These are phyloP conservation scores for Holothuria scabra DNA, from an alignment of 53 echinoderm and acorn worm genomes.

Conservation along the genomic window DNA sequence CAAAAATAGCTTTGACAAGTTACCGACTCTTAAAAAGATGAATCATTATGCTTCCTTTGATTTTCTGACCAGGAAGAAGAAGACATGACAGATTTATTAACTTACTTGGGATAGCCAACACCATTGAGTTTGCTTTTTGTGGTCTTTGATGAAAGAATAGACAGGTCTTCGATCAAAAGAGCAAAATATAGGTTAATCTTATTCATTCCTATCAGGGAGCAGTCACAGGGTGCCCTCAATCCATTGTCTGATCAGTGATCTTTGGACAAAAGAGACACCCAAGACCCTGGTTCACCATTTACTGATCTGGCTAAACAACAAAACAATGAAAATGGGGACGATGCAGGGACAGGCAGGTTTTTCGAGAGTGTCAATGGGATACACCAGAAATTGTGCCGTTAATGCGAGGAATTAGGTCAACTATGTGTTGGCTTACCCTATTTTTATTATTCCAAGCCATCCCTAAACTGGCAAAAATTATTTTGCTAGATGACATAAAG, in stretches of 20 bases:
- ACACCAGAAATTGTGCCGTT: conserved; percentile 15
- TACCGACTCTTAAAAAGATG: too few relatives aligned
- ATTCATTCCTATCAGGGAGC: conserved; percentile 32
- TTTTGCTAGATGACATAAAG: conserved; percentile 39
- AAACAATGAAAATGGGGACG: conserved; percentile 20
- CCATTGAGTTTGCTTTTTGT: conserved; percentile 24
- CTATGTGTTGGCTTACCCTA: conserved; percentile 43
- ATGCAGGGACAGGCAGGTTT: neutral
- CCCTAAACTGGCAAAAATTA: conserved; percentile 45
- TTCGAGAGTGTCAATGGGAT: neutral
- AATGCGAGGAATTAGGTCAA: conserved; percentile 36
- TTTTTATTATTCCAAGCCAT: conserved; percentile 30
- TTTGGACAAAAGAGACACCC: conserved; percentile 21
- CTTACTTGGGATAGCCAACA: conserved; percentile 7
- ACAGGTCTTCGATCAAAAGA: conserved; percentile 15
- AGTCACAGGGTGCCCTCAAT: conserved; percentile 42
- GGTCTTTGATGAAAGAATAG: neutral
- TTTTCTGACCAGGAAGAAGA: too few relatives aligned
- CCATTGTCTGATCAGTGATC: conserved; percentile 34
- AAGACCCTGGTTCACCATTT: too few relatives aligned
- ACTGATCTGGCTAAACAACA: neutral
- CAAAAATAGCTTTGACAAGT: too few relatives aligned
- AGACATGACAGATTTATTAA: neutral
- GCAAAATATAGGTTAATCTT: conserved; percentile 32
- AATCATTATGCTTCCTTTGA: too few relatives aligned